Percentiles rank a stretch among this genome's conserved stretches.
phyloP scores from a whole-genome alignment of 1,140 invertebrate genomes.

The Brachionus manjavacas region DNA sequence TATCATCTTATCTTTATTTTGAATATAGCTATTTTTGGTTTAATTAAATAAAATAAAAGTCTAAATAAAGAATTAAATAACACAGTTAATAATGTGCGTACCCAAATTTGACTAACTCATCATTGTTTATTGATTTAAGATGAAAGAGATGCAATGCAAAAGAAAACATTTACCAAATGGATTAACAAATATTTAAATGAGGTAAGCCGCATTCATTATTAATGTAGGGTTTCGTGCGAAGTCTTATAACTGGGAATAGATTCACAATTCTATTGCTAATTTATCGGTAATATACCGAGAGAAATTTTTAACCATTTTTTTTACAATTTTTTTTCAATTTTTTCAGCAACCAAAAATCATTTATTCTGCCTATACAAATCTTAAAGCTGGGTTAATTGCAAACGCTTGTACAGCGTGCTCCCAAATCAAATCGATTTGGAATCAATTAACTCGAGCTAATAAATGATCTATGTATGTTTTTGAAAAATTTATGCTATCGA shows the following conservation, averaged over 20 bases:
- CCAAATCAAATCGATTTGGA: not conserved
- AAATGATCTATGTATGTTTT: not conserved
- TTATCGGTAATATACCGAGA: not conserved
- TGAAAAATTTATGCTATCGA: not conserved
- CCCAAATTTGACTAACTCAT: not conserved
- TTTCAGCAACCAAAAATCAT: not conserved
- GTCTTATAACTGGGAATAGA: not conserved
- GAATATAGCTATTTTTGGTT: not conserved
- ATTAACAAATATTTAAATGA: conserved; percentile 99
- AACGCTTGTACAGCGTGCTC: not conserved
- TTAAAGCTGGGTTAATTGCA: not conserved
- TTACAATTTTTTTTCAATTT: too few species aligned
- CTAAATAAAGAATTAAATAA: not conserved
- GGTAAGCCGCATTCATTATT: conserved; percentile 64
- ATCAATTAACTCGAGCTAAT: not conserved
- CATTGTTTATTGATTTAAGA: conserved; percentile 64
- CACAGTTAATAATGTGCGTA: not conserved
- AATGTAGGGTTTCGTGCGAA: not conserved
- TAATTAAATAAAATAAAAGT: not conserved
- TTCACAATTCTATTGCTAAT: not conserved
- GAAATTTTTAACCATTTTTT: not conserved
- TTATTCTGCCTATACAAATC: not conserved
- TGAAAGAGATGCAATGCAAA: conserved; percentile 97
- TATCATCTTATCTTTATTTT: not conserved
- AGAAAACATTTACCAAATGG: conserved; percentile 99